Evolutionary conservation across 2,888 invertebrate genomes (phyloP).

Genomic region (Protodeltote pygarga): DNA sequence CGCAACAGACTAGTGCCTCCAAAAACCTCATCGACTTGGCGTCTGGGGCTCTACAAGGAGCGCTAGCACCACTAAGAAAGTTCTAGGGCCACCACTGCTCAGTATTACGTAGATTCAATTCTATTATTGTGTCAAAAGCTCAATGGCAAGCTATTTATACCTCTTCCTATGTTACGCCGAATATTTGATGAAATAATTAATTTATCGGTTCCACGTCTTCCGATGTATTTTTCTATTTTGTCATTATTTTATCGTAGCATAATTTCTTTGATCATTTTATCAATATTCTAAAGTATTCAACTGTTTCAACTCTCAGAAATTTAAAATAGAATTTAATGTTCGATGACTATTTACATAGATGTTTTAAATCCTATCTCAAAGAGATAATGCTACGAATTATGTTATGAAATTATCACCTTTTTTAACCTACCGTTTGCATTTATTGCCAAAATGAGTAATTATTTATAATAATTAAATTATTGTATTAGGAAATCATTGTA

Average conservation of each 20-base stretch:
- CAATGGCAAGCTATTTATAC: constrained; percentile 63
- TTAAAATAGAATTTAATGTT: constrained; percentile 23
- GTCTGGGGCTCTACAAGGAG: no score
- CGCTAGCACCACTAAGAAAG: no score
- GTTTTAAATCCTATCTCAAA: constrained; percentile 30
- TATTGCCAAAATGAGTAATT: constrained; percentile 51
- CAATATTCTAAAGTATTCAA: constrained; percentile 21
- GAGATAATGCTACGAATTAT: constrained; percentile 43
- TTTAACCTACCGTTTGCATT: constrained; percentile 47
- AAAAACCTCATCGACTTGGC: no score
- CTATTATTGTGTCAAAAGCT: constrained; percentile 78
- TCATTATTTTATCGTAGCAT: constrained; percentile 35
- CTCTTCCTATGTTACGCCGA: constrained; percentile 8
- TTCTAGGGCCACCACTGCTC: no score
- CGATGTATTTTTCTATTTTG: constrained; percentile 44
- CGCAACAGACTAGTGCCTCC: no score
- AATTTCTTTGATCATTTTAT: constrained; percentile 32
- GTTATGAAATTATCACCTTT: constrained; percentile 38
- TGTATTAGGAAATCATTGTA: constrained; percentile 52
- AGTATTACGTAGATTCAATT: constrained; percentile 76
- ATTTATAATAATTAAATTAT: constrained; percentile 45
- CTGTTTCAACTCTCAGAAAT: constrained; percentile 20
- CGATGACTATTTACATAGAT: constrained; percentile 31
- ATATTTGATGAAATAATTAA: constrained; percentile 34
- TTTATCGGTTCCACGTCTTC: constrained; percentile 59